Conservation (phyloP, 2,888 invertebrate genomes). For the Lepidonotus clava region DNA sequence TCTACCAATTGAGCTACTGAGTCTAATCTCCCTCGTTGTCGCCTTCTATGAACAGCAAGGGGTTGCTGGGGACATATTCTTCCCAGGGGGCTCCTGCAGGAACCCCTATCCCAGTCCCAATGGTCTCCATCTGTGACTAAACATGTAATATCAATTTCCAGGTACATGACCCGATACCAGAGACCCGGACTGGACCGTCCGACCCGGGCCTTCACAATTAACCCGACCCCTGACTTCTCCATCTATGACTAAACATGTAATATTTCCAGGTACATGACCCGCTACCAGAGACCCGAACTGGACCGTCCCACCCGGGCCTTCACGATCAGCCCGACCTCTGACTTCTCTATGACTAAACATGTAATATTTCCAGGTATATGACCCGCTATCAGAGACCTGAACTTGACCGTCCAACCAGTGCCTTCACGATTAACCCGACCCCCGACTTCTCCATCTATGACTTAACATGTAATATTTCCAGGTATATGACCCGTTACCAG, state of each 20-base stretch:
- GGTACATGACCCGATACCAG: slow-evolving; percentile 75
- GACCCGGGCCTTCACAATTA: slow-evolving; percentile 74
- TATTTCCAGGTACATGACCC: slow-evolving; percentile 76
- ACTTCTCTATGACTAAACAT: slow-evolving; percentile 72
- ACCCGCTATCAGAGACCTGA: slow-evolving; percentile 71
- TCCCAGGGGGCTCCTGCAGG: too few species aligned
- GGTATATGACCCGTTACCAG: slow-evolving; percentile 75
- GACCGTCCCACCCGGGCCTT: slow-evolving; percentile 72
- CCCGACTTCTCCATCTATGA: slow-evolving; percentile 77
- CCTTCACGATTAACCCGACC: slow-evolving; percentile 78
- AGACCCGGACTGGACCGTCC: slow-evolving; percentile 68
- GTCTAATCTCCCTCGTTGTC: too few species aligned
- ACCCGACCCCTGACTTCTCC: slow-evolving; percentile 77
- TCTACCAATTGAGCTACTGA: too few species aligned
- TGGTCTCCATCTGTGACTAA: too few species aligned
- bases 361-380: slow-evolving; percentile 68
- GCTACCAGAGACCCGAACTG: slow-evolving; percentile 79
- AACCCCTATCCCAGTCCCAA: too few species aligned
- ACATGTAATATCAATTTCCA: too few species aligned
- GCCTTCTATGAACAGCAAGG: too few species aligned
- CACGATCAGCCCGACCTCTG: slow-evolving; percentile 77
- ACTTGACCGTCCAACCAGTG: slow-evolving; percentile 67
- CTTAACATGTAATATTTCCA: slow-evolving; percentile 56
- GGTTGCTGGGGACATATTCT: too few species aligned
- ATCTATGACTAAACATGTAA: slow-evolving; percentile 68